Evolutionary conservation across 2,797 vertebrate species (phyloP), one percentile per base, ranked within the genome.

Genomic region (Microchirus variegatus): DNA sequence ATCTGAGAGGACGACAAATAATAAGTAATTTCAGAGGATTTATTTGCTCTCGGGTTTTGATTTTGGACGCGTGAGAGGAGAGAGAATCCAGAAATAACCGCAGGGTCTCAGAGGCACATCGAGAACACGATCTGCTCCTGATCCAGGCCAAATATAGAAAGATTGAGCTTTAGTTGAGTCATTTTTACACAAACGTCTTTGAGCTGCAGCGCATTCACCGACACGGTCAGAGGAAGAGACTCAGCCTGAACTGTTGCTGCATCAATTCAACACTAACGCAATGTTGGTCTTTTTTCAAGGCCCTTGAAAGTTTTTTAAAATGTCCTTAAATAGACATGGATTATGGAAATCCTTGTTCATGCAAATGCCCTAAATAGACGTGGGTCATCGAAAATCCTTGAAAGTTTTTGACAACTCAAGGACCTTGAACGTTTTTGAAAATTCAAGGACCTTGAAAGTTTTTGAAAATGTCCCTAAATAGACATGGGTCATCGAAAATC

Each of bases 151-250:
- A 65, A 73, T 35, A 62, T 47, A 57, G 50, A 37, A 45, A 47
- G 51, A 74, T 72, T 70, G 63, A 57, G 47, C 55, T 35, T 52
- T 9, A 57, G 58, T 16, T 18, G 41, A 75, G 56, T 78, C 59
- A 26, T 68, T 71, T 67, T 45, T 13, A 36, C 59, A 65, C 58
- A 62, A 7, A 31, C 5, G 31, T 31, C 15, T 58, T 15, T 46
- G 3, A 11, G 40, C 35, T 57, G 43, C 50, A 17, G n/a, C 13
- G 35, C 19, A 31, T 50, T 41, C 55, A 15, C 41, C 3, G 46
- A 38, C 59, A n/a, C n/a, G n/a, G n/a, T n/a, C 3, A 12, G 31
- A 35, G 12, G 17, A 19, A 52, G 47, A 17, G 9, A 3, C 26
- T 35, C 50, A n/a, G 18, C 4, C 37, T 47, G 6, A 64, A 70